phyloP scores from a whole-genome alignment of 2,888 invertebrate genomes.

The Amphipyra tragopoginis region DNA sequence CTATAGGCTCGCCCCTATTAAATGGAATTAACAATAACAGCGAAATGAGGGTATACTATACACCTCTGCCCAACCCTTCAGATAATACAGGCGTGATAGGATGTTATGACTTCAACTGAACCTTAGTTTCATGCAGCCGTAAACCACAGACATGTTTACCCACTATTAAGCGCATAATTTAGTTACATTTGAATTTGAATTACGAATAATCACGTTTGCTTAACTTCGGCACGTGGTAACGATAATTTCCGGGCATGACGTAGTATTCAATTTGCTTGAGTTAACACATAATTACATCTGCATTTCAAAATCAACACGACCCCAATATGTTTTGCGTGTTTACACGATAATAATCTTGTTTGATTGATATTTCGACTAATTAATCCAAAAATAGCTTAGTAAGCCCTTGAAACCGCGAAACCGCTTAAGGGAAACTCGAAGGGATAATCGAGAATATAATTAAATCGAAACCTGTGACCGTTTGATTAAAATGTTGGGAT shows the following conservation, averaged over 20 bases:
- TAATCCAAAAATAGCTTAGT: conserved; percentile 23
- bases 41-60: too few relatives aligned
- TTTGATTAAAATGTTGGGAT: conserved; percentile 64
- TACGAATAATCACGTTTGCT: conserved; percentile 43
- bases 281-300: conserved; percentile 47
- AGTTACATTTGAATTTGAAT: conserved; percentile 39
- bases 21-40: too few relatives aligned
- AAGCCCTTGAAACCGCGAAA: conserved; percentile 26
- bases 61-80: too few relatives aligned
- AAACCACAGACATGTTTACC: not conserved
- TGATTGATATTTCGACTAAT: conserved; percentile 33
- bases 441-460: conserved; percentile 55
- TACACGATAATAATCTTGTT: conserved; percentile 12
- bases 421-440: conserved; percentile 34
- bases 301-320: conserved; percentile 9
- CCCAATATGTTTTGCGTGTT: conserved; percentile 28
- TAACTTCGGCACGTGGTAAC: conserved; percentile 35
- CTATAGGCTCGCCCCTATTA: too few relatives aligned
- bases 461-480: conserved; percentile 51
- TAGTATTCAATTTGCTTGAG: conserved; percentile 41
- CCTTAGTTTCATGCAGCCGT: too few relatives aligned
- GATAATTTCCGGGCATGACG: conserved; percentile 35
- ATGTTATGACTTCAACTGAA: too few relatives aligned
- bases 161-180: conserved; percentile 6
- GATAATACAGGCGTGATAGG: too few relatives aligned